Percentiles rank a stretch among this genome's conserved stretches.
Evolutionary conservation across 1,140 invertebrate genomes (phyloP).

Genomic region (Holcopasites calliopsidis): DNA sequence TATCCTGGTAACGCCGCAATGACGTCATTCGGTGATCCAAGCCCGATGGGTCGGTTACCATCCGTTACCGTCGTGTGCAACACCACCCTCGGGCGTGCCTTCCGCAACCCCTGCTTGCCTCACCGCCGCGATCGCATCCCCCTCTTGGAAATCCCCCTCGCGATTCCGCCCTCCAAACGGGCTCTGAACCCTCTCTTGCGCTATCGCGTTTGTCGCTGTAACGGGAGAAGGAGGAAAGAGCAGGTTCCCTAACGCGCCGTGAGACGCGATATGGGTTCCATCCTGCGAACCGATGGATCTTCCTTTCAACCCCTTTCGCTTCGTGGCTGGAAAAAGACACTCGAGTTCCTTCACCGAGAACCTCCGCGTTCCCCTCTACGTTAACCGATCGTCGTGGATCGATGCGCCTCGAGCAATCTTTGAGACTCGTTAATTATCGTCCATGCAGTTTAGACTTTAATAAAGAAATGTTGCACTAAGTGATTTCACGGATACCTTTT

Average conservation of each 20-base stretch:
- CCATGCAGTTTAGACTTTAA: too few relatives aligned
- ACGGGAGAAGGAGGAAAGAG: constrained; percentile 55
- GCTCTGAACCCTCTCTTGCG: constrained; percentile 68
- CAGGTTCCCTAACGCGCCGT: constrained; percentile 30
- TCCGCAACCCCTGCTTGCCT: constrained; percentile 55
- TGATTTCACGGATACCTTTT: too few relatives aligned
- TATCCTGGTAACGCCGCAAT: constrained; percentile 60
- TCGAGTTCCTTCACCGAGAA: not conserved
- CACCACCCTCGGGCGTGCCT: constrained; percentile 58
- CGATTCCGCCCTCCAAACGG: constrained; percentile 64
- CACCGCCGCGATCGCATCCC: constrained; percentile 47
- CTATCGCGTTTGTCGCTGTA: constrained; percentile 40
- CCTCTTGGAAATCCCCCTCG: constrained; percentile 63
- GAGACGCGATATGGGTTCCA: constrained; percentile 21
- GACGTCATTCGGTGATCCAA: constrained; percentile 61
- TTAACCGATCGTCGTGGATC: too few relatives aligned
- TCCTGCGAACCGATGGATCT: constrained; percentile 16
- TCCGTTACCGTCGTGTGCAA: constrained; percentile 53
- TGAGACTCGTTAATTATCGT: not conserved
- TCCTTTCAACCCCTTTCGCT: constrained; percentile 22
- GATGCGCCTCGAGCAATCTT: too few relatives aligned
- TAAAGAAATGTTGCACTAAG: too few relatives aligned
- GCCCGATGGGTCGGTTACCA: constrained; percentile 51
- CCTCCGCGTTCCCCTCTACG: too few relatives aligned
- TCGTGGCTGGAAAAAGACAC: not conserved